Evolutionary conservation across 2,113 vertebrate species (phyloP), one percentile per base, ranked within the genome.

Genomic region (Phoenicopterus ruber): DNA sequence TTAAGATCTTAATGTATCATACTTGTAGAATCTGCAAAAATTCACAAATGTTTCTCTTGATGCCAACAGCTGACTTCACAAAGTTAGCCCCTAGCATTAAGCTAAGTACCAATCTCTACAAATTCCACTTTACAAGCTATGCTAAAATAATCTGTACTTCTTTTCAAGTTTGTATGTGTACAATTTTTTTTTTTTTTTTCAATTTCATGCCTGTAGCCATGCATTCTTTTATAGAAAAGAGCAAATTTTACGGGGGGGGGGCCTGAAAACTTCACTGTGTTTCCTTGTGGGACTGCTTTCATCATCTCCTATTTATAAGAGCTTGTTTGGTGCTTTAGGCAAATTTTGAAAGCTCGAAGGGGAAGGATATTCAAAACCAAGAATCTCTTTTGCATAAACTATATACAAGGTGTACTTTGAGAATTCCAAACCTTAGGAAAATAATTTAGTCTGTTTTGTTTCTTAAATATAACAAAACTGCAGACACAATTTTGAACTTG

Each of bases 371-470:
- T 85, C 86, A 96, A 94, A 97, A 32, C 24, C 4, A 66, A 72
- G 28, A 36, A 70, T 17, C 19, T 36, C 18, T 94, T 97, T 96
- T 97, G 93, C 91, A 96, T 96, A 87, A 89, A 57, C 62, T 6
- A 3, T 44, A 87, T 49, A n/a, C 44, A 79, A 28, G 49, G 46
- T 55, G n/a, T 42, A 59, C 49, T 49, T 31, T 69, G 52, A 84
- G 55, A 90, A 82, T 72, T 95, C 31, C 20, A 79, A 57, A 40
- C 20, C 6, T 84, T 66, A 88, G 57, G 69, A 54, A 82, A 92
- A 90, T 52, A 47, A 71, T 24, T 44, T 44, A 19, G 21, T 65
- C 79, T 91, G 49, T 9, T 76, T 96, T 95, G 65, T 71, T 82
- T 86, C 72, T 94, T 62, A 86, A 89, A 47, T 65, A 46, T 25